Evolutionary conservation across 2,888 invertebrate genomes (phyloP).

Genomic region (Oxyscelio sp.): DNA sequence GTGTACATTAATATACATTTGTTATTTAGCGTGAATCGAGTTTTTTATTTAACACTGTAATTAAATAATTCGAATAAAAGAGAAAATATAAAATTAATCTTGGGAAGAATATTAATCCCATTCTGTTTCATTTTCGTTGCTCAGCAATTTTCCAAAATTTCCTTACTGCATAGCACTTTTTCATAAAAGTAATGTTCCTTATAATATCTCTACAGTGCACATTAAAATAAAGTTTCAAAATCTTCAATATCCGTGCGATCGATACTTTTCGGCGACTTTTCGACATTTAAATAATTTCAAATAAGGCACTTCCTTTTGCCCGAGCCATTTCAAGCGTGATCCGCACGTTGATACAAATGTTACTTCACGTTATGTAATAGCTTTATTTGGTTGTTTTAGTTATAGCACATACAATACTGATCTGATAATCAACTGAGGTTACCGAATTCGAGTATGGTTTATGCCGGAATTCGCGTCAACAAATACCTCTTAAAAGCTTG

Average conservation of each 20-base stretch:
- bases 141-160: slow-evolving; percentile 10
- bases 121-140: not conserved
- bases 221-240: slow-evolving; percentile 35
- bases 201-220: slow-evolving; percentile 14
- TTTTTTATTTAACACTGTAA: too few relatives aligned
- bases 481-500: slow-evolving; percentile 55
- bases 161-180: slow-evolving; percentile 6
- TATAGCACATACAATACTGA: slow-evolving; percentile 57
- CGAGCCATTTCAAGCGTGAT: slow-evolving; percentile 33
- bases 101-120: too few relatives aligned
- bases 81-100: too few relatives aligned
- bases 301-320: slow-evolving; percentile 32
- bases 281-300: slow-evolving; percentile 50
- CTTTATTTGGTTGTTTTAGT: slow-evolving; percentile 62
- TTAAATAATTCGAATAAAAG: too few relatives aligned
- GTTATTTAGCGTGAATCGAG: too few relatives aligned
- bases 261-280: slow-evolving; percentile 33
- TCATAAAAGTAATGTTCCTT: slow-evolving; percentile 24
- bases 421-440: slow-evolving; percentile 67
- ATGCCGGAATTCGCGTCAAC: slow-evolving; percentile 55
- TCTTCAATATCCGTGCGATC: slow-evolving; percentile 23
- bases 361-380: slow-evolving; percentile 50
- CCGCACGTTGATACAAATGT: slow-evolving; percentile 29
- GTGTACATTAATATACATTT: too few relatives aligned
- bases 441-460: slow-evolving; percentile 59